Percentiles rank a stretch among this genome's conserved stretches.
Conservation (phyloP, 1,140 invertebrate species). For the Tetragonula clypearis region DNA sequence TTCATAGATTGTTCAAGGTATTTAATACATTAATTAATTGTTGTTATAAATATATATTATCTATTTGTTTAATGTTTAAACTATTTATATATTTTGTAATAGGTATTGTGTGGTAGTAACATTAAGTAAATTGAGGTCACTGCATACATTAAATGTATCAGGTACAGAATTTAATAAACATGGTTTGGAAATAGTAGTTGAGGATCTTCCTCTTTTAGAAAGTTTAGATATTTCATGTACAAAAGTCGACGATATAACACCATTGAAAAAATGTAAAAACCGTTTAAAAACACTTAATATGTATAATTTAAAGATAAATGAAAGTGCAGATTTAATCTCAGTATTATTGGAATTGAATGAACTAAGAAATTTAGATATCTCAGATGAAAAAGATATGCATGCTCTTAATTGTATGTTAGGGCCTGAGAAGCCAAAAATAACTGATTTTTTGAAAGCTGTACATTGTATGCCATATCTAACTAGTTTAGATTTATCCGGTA, state of each 20-base stretch:
- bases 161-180: constrained; percentile 88
- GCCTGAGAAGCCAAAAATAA: constrained; percentile 79
- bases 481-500: constrained; percentile 88
- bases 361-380: constrained; percentile 86
- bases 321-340: constrained; percentile 80
- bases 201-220: constrained; percentile 87
- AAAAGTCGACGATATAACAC: constrained; percentile 86
- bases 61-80: constrained; percentile 6
- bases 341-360: constrained; percentile 84
- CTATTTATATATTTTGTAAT: constrained; percentile 51
- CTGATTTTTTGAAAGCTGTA: constrained; percentile 80
- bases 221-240: constrained; percentile 88
- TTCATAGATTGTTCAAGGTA: constrained; percentile 84
- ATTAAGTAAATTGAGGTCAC: constrained; percentile 83
- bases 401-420: constrained; percentile 79
- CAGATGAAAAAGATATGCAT: constrained; percentile 83
- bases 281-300: constrained; percentile 85
- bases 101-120: constrained; percentile 82
- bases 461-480: constrained; percentile 84
- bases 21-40: constrained; percentile 30
- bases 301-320: constrained; percentile 85
- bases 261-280: constrained; percentile 85
- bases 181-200: constrained; percentile 86
- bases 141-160: constrained; percentile 87
- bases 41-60: constrained; percentile 14